These are phyloP conservation scores for Xenops minutus DNA, from an alignment of 2,797 vertebrate species.

Conservation along the genomic window DNA sequence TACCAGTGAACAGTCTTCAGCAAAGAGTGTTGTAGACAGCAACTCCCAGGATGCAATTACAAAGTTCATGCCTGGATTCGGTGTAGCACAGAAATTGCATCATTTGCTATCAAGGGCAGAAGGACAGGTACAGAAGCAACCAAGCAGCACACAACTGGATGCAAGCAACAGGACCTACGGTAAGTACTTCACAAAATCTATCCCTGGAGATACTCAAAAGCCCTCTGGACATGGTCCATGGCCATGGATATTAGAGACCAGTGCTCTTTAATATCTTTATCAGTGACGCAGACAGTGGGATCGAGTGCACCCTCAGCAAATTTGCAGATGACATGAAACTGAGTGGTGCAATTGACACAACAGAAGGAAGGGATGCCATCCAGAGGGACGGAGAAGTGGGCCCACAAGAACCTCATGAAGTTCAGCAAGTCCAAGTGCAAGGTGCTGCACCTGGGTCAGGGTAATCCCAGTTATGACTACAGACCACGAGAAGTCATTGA, in stretches of 20 bases:
- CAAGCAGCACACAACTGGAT: background rate
- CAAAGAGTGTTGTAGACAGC: background rate
- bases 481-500: background rate
- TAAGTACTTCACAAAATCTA: background rate
- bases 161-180: background rate
- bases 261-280: background rate
- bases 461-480: rapidly evolving
- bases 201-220: background rate
- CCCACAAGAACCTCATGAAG: background rate
- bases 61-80: background rate
- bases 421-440: background rate
- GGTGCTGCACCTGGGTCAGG: background rate
- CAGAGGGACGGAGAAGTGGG: background rate
- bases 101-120: background rate
- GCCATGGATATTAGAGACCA: background rate
- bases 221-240: background rate
- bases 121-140: background rate
- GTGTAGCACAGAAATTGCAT: background rate
- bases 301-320: background rate
- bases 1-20: background rate
- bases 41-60: background rate
- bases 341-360: background rate
- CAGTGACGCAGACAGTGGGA: background rate
- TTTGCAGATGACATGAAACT: background rate
- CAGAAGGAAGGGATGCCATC: background rate